Evolutionary conservation across 2,113 vertebrate species (phyloP).

Genomic region (Antechinus stuartii): DNA sequence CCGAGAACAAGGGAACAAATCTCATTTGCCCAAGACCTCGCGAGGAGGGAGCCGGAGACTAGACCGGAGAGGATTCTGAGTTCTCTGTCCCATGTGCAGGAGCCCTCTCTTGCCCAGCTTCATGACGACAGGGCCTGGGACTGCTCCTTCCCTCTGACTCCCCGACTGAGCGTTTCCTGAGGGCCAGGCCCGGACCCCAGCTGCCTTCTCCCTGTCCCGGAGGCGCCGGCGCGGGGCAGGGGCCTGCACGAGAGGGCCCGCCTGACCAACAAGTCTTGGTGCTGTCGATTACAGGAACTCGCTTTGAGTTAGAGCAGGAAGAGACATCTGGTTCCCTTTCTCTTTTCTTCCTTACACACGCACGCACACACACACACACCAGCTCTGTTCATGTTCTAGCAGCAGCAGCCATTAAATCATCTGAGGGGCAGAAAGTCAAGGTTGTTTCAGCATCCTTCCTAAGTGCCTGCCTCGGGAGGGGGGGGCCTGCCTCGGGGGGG

Average conservation of each 20-base stretch:
- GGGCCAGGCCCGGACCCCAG: background rate
- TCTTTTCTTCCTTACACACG: background rate
- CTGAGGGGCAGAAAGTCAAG: background rate
- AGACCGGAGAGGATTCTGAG: background rate
- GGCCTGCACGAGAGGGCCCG: no score
- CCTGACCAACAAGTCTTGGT: background rate
- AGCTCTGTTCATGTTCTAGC: background rate
- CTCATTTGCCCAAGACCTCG: background rate
- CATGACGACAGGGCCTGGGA: no score
- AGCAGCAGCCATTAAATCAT: background rate
- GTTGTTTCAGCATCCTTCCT: background rate
- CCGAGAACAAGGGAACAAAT: background rate
- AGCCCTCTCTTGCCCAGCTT: no score
- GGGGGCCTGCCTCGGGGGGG: background rate
- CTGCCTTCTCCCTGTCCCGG: background rate
- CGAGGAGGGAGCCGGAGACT: background rate
- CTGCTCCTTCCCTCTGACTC: background rate
- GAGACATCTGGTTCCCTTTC: constrained; percentile 1
- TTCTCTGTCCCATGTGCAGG: background rate
- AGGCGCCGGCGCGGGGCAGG: background rate
- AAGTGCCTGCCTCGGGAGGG: no score
- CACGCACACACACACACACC: background rate
- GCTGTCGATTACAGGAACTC: background rate
- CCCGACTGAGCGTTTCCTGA: background rate
- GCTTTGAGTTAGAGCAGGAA: background rate